Conservation (phyloP, 1,140 invertebrate genomes). For the Ridgeia piscesae region DNA sequence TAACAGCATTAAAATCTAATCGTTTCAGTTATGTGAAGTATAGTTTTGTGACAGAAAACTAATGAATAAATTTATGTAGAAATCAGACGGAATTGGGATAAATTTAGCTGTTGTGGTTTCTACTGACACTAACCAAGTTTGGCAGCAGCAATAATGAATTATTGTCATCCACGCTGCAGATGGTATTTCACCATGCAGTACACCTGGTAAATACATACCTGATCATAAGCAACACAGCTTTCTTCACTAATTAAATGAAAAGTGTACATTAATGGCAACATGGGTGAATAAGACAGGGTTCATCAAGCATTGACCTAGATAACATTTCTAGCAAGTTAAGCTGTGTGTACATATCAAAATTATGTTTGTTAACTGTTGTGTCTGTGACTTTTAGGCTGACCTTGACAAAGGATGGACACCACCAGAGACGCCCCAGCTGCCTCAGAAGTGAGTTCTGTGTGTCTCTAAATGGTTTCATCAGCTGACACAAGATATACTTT, state of each 20-base stretch:
- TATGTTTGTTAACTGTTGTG: not conserved
- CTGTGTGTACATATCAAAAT: not conserved
- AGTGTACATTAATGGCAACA: not conserved
- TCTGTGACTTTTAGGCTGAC: slow-evolving; percentile 37
- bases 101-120: not conserved
- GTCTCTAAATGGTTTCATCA: not conserved
- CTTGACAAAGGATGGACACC: slow-evolving; percentile 50
- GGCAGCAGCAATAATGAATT: not conserved
- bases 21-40: not conserved
- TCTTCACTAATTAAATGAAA: not conserved
- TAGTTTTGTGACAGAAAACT: not conserved
- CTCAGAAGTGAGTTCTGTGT: slow-evolving; percentile 40
- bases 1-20: too few relatives aligned
- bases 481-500: slow-evolving; percentile 31
- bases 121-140: not conserved
- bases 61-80: not conserved
- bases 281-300: not conserved
- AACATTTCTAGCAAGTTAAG: not conserved
- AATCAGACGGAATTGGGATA: not conserved
- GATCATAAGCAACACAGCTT: not conserved
- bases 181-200: not conserved
- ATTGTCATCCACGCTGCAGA: not conserved
- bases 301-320: not conserved
- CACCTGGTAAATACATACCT: not conserved
- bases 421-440: slow-evolving; percentile 47